Evolutionary conservation across 2,797 vertebrate species (phyloP).

Genomic region (Melanotaenia boesemani): DNA sequence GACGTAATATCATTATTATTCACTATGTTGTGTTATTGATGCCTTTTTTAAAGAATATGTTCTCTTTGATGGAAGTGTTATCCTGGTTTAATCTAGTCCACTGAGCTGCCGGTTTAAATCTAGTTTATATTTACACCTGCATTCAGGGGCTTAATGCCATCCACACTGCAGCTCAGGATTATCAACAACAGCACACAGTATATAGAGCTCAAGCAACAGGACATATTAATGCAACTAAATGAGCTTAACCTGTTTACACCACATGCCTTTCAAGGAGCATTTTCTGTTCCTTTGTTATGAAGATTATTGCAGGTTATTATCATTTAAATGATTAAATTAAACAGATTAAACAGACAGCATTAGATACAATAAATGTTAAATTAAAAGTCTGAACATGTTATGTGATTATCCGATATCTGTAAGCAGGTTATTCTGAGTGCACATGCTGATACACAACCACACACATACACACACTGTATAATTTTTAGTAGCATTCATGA

Average conservation of each 20-base stretch:
- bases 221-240: conserved; percentile 63
- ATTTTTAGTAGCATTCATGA: neutral
- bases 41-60: neutral
- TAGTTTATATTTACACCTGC: conserved; percentile 69
- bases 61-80: conserved; percentile 6
- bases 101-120: conserved; percentile 48
- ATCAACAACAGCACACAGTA: conserved; percentile 42
- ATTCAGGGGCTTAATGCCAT: conserved; percentile 56
- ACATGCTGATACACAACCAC: too few species aligned
- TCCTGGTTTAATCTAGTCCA: conserved; percentile 25
- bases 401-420: too few species aligned
- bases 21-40: neutral
- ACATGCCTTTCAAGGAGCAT: conserved; percentile 19
- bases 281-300: neutral
- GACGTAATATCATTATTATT: neutral
- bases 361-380: neutral
- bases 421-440: too few species aligned
- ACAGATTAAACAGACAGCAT: neutral
- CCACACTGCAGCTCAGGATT: conserved; percentile 56
- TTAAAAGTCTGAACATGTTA: neutral
- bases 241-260: conserved; percentile 65
- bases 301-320: neutral
- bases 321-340: neutral
- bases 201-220: conserved; percentile 48
- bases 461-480: too few species aligned